These are phyloP conservation scores for Elmis aenea DNA, from an alignment of 2,888 invertebrate species.

Conservation along the genomic window DNA sequence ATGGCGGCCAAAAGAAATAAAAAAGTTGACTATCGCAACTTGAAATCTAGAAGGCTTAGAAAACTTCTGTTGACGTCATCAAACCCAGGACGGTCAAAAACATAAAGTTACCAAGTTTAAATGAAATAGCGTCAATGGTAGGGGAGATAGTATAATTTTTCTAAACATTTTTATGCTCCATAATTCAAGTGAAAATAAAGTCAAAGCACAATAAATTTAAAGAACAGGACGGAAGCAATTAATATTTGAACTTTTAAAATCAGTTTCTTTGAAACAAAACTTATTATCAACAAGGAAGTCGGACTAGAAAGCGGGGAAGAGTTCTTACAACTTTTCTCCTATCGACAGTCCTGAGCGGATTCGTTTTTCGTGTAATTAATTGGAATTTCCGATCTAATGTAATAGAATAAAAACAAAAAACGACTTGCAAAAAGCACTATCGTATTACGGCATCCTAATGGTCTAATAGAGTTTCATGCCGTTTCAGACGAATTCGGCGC, in stretches of 20 bases:
- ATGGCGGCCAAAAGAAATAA: too few relatives aligned
- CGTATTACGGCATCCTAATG: conserved; percentile 9
- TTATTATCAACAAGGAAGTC: conserved; percentile 17
- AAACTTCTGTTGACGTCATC: too few relatives aligned
- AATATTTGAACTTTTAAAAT: conserved; percentile 14
- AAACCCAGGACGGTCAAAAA: too few relatives aligned
- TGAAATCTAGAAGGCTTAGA: too few relatives aligned
- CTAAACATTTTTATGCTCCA: too few relatives aligned
- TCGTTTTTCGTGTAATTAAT: conserved; percentile 20
- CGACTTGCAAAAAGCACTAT: conserved; percentile 7
- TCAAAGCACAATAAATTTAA: conserved; percentile 11
- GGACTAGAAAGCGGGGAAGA: conserved; percentile 10
- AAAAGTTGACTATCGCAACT: too few relatives aligned
- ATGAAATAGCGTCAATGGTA: too few relatives aligned
- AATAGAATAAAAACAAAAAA: conserved; percentile 14
- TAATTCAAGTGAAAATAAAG: too few relatives aligned
- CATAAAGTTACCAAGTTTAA: too few relatives aligned
- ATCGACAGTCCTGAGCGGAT: conserved; percentile 14
- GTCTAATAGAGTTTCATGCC: too few relatives aligned
- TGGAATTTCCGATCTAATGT: conserved; percentile 15
- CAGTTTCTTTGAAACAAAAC: conserved; percentile 15
- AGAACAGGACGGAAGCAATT: conserved; percentile 12
- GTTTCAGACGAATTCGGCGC: too few relatives aligned
- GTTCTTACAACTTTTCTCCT: conserved; percentile 10
- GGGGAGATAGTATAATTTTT: too few relatives aligned